Evolutionary conservation across 1,140 invertebrate genomes (phyloP).

Genomic region (Trachelipus rathkii): DNA sequence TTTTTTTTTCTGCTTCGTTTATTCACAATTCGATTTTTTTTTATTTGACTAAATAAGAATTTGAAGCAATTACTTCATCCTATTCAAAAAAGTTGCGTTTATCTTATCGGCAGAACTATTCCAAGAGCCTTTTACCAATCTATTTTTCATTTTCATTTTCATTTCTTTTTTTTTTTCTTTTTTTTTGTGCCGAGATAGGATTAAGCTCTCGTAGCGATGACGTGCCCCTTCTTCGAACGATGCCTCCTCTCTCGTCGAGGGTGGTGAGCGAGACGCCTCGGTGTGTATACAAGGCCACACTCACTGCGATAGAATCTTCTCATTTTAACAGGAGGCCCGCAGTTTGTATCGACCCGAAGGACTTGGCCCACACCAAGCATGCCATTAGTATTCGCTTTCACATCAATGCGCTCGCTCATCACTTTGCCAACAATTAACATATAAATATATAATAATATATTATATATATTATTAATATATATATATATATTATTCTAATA

Average conservation of each 20-base stretch:
- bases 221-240: neutral
- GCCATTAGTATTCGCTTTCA: neutral
- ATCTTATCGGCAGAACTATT: neutral
- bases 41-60: neutral
- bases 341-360: neutral
- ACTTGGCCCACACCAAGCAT: neutral
- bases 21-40: neutral
- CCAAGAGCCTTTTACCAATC: neutral
- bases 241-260: neutral
- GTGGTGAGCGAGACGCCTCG: neutral
- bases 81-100: neutral
- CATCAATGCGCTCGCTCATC: neutral
- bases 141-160: neutral
- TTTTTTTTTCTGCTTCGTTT: neutral
- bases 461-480: too few species aligned
- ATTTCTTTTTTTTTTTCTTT: neutral
- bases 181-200: neutral
- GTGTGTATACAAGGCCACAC: conserved; percentile 8
- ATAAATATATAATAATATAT: too few species aligned
- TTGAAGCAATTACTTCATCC: neutral
- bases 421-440: neutral
- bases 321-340: neutral
- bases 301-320: conserved; percentile 6
- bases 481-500: too few species aligned
- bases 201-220: neutral